Evolutionary conservation across 2,113 vertebrate genomes (phyloP), one percentile per base, ranked within the genome.

Genomic region (Acrocephalus arundinaceus): DNA sequence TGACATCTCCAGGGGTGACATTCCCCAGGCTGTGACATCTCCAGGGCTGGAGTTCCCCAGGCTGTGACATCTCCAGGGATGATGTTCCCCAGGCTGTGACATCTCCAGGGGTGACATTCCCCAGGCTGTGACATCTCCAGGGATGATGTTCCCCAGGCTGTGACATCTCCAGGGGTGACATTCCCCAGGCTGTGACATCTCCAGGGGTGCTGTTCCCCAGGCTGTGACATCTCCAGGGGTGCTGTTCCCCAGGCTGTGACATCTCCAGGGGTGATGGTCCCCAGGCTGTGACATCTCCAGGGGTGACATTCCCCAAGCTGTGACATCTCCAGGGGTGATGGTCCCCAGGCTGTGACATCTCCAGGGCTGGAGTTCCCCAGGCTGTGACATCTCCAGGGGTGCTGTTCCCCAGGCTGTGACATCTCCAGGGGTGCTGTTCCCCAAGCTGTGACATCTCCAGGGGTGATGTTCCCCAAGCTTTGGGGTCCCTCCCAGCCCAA

Each of bases 171-270:
- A 43, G 43, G 13, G 16, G 11, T 48, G 48, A 5, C 18, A 28
- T 10, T 72, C 24, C 10, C 24, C 31, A 27, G 1, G 2, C 22
- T 49, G 19, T 17, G 23, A 10, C 23, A 22, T 13, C 12, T 25
- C 4, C 58, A 61, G 23, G 58, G 4, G 23, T 67, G 54, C 1
- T 28, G 23, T 4, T 57, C 18, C 5, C 22, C 43, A 45, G 9
- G 20, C 6, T 59, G 21, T 58, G 57, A n/a, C 5, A 9, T n/a
- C 33, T 25, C 6, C 57, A 59, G 22, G 57, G 4, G 23, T 67
- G 54, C 1, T 28, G 23, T 5, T 57, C 18, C 5, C 16, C 31
- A 22, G 1, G 4, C n/a, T 52, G 15, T 16, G 20, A 1, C 10
- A 15, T 19, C 54, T 59, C 17, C 2, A 1, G 24, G 15, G 30